Conservation (phyloP, 2,888 invertebrate genomes). For the Lepidocyrtinus sp. region DNA sequence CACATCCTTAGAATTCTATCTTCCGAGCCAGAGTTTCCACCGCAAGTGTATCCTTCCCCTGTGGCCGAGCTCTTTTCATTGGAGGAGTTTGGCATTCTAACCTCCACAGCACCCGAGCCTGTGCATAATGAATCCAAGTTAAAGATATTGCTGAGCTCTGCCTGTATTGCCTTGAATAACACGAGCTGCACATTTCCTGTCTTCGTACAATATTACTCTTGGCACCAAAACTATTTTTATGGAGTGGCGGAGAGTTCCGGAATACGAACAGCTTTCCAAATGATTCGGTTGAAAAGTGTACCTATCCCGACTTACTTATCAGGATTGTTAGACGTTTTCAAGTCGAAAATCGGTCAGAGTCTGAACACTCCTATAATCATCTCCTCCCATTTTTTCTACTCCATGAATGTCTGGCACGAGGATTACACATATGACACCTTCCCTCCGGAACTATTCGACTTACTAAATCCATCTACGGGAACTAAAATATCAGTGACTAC, state of each 20-base stretch:
- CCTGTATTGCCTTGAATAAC: conserved; percentile 87
- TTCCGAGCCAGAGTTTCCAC: conserved; percentile 63
- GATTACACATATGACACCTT: conserved; percentile 66
- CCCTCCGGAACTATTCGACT: conserved; percentile 65
- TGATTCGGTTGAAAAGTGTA: conserved; percentile 86
- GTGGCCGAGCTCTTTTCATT: conserved; percentile 78
- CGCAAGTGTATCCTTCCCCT: conserved; percentile 57
- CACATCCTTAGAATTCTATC: conserved; percentile 57
- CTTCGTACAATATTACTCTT: conserved; percentile 88
- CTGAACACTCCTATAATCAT: conserved; percentile 78
- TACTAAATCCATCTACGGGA: conserved; percentile 15
- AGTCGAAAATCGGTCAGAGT: conserved; percentile 84
- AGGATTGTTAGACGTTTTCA: conserved; percentile 87
- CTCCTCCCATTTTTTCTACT: conserved; percentile 84
- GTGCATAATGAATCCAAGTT: conserved; percentile 80
- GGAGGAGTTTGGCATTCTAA: conserved; percentile 85
- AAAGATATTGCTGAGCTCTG: conserved; percentile 85
- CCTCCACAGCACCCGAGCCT: conserved; percentile 77
- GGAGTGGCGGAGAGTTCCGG: conserved; percentile 87
- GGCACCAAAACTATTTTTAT: conserved; percentile 82
- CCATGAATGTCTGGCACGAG: conserved; percentile 76
- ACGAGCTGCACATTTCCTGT: conserved; percentile 85
- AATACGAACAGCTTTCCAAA: conserved; percentile 87
- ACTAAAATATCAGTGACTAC: conserved; percentile 14
- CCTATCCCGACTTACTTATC: conserved; percentile 86